Evolutionary conservation across 2,797 vertebrate species (phyloP), one percentile per base, ranked within the genome.

Genomic region (Chrysolophus pictus): DNA sequence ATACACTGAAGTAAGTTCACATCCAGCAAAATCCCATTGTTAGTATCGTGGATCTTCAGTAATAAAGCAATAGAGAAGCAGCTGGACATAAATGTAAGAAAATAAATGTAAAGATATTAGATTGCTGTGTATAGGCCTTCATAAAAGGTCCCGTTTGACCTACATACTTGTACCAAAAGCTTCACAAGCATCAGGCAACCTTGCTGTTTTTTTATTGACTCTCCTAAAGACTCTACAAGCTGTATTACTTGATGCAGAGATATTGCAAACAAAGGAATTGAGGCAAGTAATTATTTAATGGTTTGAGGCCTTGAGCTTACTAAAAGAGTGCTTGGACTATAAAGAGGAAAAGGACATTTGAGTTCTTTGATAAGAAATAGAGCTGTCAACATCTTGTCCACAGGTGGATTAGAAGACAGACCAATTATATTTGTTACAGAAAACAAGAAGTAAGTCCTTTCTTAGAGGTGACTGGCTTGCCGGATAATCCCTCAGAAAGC

Each of bases 161-260:
- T 75, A 67, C 5, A 3, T 14, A 53, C 55, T 63, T 76, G 5
- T 74, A 60, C 41, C n/a, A 41, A 75, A 80, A 83, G 22, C 78
- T 94, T 88, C 72, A 80, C 7, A 88, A 80, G 53, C 63, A 28
- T 74, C 68, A 91, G 24, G 37, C 76, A 93, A 75, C 47, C 79
- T 92, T 60, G 35, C 64, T 81, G 42, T 42, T 95, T 85, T 93
- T 91, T 68, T 94, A 53, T 82, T 78, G 89, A 84, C 87, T 80
- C n/a, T 80, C 37, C 75, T 94, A 83, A 96, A 87, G 95, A 85
- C 85, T 64, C 87, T 95, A 85, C 70, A 53, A 53, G 88, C 91
- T 90, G 8, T 85, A 78, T 91, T 86, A 71, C 33, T 91, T 83
- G 71, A 88, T 90, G 49, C 35, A 41, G 68, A 91, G 88, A 85